phyloP scores from a whole-genome alignment of 2,888 invertebrate species.

The Plagodis dolabraria region DNA sequence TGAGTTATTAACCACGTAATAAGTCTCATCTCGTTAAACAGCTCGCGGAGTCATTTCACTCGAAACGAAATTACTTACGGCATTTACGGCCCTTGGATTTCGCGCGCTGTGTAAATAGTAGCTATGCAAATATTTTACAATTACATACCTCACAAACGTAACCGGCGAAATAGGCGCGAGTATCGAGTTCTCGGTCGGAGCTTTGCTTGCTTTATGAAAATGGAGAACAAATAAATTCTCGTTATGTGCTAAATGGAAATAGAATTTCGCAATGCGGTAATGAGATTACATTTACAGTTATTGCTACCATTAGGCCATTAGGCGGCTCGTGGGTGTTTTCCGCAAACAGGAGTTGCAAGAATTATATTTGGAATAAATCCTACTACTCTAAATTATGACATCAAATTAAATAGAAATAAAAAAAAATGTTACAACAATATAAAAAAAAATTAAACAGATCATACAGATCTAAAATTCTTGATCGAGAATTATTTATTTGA shows the following conservation, averaged over 20 bases:
- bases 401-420: neutral
- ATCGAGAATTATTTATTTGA: conserved; percentile 16
- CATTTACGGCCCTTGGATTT: conserved; percentile 32
- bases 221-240: conserved; percentile 75
- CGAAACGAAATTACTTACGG: conserved; percentile 48
- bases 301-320: conserved; percentile 62
- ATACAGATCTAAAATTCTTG: conserved; percentile 23
- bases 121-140: conserved; percentile 61
- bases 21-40: conserved; percentile 60
- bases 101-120: conserved; percentile 39
- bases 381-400: neutral
- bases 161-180: conserved; percentile 52
- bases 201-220: conserved; percentile 69
- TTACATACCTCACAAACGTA: conserved; percentile 55
- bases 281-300: conserved; percentile 69
- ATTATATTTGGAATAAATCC: neutral
- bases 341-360: conserved; percentile 45
- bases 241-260: conserved; percentile 69
- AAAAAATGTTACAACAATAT: conserved; percentile 7
- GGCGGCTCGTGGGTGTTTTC: conserved; percentile 56
- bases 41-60: conserved; percentile 42
- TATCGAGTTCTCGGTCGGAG: conserved; percentile 59
- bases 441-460: conserved; percentile 13
- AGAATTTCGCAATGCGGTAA: conserved; percentile 70
- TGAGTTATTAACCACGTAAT: conserved; percentile 65